Conservation (phyloP, 2,888 invertebrate genomes). For the Glyphotaelius pellucidus region DNA sequence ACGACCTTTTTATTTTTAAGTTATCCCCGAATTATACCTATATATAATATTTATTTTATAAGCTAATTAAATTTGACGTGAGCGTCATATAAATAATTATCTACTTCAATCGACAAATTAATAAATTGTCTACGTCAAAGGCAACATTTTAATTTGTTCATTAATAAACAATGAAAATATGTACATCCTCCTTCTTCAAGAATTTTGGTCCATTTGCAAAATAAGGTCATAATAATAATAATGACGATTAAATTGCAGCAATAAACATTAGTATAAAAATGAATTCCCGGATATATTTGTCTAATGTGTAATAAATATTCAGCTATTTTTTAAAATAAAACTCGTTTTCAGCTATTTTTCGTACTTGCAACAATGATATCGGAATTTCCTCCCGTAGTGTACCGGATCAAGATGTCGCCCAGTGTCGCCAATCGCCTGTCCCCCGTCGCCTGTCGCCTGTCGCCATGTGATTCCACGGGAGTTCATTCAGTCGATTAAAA, state of each 20-base stretch:
- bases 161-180: constrained; percentile 30
- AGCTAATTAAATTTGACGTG: not conserved
- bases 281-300: constrained; percentile 44
- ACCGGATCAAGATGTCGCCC: not conserved
- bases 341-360: constrained; percentile 5
- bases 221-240: constrained; percentile 49
- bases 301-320: constrained; percentile 16
- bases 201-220: constrained; percentile 26
- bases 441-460: not conserved
- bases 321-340: constrained; percentile 27
- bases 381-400: constrained; percentile 22
- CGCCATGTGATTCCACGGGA: not conserved
- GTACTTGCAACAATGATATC: constrained; percentile 42
- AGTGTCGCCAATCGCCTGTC: not conserved
- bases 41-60: not conserved
- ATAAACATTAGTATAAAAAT: not conserved
- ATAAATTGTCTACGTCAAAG: not conserved
- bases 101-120: not conserved
- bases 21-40: not conserved
- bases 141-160: not conserved
- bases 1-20: not conserved
- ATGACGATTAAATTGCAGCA: constrained; percentile 9
- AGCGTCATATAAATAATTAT: not conserved
- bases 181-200: constrained; percentile 32
- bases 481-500: constrained; percentile 8